Conservation (phyloP, 2,113 vertebrate genomes). For the Ellobius talpinus region DNA sequence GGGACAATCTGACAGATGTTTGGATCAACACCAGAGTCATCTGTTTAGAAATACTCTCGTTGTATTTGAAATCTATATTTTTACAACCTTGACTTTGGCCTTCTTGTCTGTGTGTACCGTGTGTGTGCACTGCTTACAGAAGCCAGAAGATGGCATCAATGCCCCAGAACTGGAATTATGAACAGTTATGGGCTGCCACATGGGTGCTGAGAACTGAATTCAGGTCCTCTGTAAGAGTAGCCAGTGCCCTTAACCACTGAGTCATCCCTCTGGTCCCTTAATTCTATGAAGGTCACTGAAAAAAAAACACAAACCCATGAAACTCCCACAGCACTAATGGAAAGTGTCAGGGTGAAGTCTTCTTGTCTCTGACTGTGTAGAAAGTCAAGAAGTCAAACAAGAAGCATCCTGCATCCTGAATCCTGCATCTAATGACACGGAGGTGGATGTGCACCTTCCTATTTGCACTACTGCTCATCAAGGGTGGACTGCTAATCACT, state of each 20-base stretch:
- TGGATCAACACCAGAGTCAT: neutral
- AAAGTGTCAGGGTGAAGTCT: neutral
- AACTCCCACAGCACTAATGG: neutral
- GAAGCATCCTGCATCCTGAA: neutral
- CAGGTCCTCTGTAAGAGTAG: neutral
- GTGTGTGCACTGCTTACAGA: no score
- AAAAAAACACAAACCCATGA: neutral
- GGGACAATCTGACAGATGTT: neutral
- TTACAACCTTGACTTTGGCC: neutral
- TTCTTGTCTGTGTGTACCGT: no score
- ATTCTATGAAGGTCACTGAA: neutral
- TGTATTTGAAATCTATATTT: constrained; percentile 23
- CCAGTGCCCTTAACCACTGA: neutral
- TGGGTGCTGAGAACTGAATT: neutral
- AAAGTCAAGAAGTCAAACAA: neutral
- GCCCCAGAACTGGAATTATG: neutral
- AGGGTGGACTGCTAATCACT: neutral
- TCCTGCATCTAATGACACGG: neutral
- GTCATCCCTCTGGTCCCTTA: neutral
- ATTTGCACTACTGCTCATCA: neutral
- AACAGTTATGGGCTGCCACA: neutral
- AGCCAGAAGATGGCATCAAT: neutral
- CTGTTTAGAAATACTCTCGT: constrained; percentile 7
- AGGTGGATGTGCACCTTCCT: neutral
- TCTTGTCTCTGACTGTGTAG: neutral